A percentile compares a stretch with the other conserved stretches of the same genome.
Evolutionary conservation across 2,888 invertebrate genomes (phyloP).

Genomic region (Monoplex corrugatus): DNA sequence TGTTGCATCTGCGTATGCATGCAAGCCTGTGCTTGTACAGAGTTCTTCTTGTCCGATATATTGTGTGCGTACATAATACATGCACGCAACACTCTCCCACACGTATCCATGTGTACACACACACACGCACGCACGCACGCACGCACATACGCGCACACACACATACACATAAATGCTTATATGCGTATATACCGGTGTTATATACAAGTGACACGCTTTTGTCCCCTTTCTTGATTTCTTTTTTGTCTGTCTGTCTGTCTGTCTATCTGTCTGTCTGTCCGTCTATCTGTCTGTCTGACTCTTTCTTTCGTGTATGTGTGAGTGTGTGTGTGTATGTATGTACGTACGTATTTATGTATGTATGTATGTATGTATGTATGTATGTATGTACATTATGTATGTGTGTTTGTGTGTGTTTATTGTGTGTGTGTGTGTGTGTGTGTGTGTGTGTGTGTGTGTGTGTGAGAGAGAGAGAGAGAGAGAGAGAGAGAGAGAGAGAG

Average conservation of each 20-base stretch:
- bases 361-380: background rate
- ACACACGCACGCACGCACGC: background rate
- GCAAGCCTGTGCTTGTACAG: background rate
- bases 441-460: too few species aligned
- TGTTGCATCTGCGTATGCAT: background rate
- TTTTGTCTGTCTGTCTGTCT: slow-evolving; percentile 11
- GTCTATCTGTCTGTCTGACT: background rate
- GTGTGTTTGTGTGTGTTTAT: too few species aligned
- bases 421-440: too few species aligned
- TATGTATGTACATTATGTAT: background rate
- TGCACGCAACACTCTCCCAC: background rate
- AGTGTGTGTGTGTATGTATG: slow-evolving; percentile 1
- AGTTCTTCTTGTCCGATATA: background rate
- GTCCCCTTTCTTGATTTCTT: background rate
- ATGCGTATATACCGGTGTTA: background rate
- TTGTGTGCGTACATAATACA: too few species aligned
- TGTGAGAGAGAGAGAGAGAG: too few species aligned
- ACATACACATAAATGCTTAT: background rate
- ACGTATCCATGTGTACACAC: too few species aligned
- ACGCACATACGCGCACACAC: background rate
- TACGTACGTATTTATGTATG: too few species aligned
- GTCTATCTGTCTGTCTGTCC: slow-evolving; percentile 9
- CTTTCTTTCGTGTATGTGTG: background rate
- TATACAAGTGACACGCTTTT: background rate
- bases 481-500: too few species aligned